Conservation (phyloP, 1,140 invertebrate genomes). For the Halesus radiatus region DNA sequence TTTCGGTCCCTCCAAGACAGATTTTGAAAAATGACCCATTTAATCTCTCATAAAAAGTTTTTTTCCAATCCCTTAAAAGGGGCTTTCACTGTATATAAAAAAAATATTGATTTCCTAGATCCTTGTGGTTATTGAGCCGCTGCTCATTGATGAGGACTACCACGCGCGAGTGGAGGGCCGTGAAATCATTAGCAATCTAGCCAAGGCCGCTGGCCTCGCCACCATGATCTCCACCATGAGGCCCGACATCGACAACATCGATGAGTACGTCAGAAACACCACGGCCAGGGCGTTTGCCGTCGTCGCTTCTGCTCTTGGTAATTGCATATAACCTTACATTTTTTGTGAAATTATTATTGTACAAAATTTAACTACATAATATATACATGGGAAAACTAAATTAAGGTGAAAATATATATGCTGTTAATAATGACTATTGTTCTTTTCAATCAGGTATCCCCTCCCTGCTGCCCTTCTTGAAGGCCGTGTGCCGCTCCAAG, state of each 20-base stretch:
- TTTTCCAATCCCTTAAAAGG: too few relatives aligned
- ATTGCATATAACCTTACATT: too few relatives aligned
- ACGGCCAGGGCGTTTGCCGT: constrained; percentile 99
- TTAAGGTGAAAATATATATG: too few relatives aligned
- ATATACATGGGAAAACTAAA: too few relatives aligned
- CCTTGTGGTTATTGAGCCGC: constrained; percentile 98
- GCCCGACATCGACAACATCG: constrained; percentile 99
- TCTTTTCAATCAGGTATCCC: constrained; percentile 79
- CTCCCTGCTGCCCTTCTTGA: constrained; percentile 96
- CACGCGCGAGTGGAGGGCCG: constrained; percentile 99
- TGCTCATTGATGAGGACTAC: constrained; percentile 99
- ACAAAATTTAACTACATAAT: too few relatives aligned
- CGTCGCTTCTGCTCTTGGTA: constrained; percentile 96
- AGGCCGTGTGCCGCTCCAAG: constrained; percentile 99
- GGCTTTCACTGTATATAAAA: neutral
- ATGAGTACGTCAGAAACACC: constrained; percentile 99
- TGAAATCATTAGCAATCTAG: constrained; percentile 99
- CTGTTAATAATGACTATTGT: too few relatives aligned
- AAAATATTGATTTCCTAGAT: constrained; percentile 72
- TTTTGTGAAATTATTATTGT: too few relatives aligned
- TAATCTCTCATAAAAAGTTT: too few relatives aligned
- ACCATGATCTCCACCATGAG: constrained; percentile 99
- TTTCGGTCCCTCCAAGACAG: too few relatives aligned
- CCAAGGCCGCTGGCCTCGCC: constrained; percentile 99
- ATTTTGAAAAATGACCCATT: too few relatives aligned